Base-by-base conservation (phyloP, 2,797 vertebrate genomes). In the Bradypodion ventrale region DNA sequence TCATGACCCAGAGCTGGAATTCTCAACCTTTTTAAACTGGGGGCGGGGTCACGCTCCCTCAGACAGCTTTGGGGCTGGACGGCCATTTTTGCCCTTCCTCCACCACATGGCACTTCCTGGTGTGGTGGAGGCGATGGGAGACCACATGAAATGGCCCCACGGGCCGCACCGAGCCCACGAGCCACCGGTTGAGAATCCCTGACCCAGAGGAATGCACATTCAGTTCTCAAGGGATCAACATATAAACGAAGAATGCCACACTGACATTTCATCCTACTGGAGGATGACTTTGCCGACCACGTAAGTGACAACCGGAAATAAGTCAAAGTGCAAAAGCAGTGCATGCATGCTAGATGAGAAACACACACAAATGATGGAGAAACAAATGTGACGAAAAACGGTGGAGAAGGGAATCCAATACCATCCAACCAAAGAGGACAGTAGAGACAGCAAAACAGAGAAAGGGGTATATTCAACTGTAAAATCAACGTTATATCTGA, bases 401-500 rank as follows among this genome's bases (percentile, higher is more conserved):
- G n/a, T n/a, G n/a, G n/a, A n/a, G 16, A 85, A 19, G 32, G 89
- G 90, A 89, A 73, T 85, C 1, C 12, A 85, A 37, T 2, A 49
- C 75, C 2, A 16, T 72, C 1, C 4, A 83, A 75, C 49, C 82
- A 74, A 35, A 9, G 56, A 85, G 73, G 42, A 35, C 1, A 1
- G 74, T 13, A 32, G 87, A 73, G 62, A 81, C 1, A 32, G 88
- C 1, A 75, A 85, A 83, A 73, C 29, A 4, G 0, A 59, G 84
- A 82, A 70, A 29, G 0, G 0, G 59, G 40, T 21, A 2, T 52
- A 56, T 75, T 44, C 78, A 56, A 80, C 42, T 87, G 46, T 77
- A 75, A 40, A 15, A 5, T 56, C 37, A 42, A 84, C 66, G 70
- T 6, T 32, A 3, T 37, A 23, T 87, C 82, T 23, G 77, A 83